Percentiles rank a stretch among this genome's conserved stretches.
Evolutionary conservation across 1,140 invertebrate species (phyloP).

Genomic region (Papilio polyxenes): DNA sequence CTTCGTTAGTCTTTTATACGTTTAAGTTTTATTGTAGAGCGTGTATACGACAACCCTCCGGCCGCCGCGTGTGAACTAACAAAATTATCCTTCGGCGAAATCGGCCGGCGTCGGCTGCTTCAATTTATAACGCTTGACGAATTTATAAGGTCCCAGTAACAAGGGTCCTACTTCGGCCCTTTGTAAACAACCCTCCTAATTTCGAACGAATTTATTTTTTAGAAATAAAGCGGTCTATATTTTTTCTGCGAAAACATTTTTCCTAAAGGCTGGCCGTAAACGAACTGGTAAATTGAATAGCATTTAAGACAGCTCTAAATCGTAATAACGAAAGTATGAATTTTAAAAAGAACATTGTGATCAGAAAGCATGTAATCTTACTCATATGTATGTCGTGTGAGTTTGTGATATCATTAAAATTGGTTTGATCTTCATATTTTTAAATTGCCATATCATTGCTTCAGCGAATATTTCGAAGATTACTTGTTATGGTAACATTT

Average conservation of each 20-base stretch:
- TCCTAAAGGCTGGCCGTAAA: not conserved
- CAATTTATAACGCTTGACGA: slow-evolving; percentile 27
- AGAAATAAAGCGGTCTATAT: not conserved
- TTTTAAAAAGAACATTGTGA: not conserved
- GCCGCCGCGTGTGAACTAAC: slow-evolving; percentile 4
- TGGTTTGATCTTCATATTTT: not conserved
- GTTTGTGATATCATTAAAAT: too few species aligned
- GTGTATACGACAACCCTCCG: not conserved
- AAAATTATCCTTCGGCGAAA: slow-evolving; percentile 25
- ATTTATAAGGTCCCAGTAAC: slow-evolving; percentile 24
- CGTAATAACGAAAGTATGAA: not conserved
- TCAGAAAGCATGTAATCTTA: not conserved
- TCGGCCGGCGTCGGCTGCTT: slow-evolving; percentile 20
- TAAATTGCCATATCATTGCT: not conserved
- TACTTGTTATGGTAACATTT: not conserved
- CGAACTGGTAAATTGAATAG: not conserved
- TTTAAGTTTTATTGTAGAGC: not conserved
- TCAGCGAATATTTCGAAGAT: not conserved
- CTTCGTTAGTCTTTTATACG: not conserved
- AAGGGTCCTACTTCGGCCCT: slow-evolving; percentile 19
- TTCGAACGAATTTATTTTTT: slow-evolving; percentile 20
- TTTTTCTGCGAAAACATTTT: not conserved
- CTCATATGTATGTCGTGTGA: not conserved
- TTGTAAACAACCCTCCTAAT: slow-evolving; percentile 23
- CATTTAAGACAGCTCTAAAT: not conserved